Evolutionary conservation across 2,888 invertebrate genomes (phyloP).

Genomic region (Sphaerophoria rueppellii): DNA sequence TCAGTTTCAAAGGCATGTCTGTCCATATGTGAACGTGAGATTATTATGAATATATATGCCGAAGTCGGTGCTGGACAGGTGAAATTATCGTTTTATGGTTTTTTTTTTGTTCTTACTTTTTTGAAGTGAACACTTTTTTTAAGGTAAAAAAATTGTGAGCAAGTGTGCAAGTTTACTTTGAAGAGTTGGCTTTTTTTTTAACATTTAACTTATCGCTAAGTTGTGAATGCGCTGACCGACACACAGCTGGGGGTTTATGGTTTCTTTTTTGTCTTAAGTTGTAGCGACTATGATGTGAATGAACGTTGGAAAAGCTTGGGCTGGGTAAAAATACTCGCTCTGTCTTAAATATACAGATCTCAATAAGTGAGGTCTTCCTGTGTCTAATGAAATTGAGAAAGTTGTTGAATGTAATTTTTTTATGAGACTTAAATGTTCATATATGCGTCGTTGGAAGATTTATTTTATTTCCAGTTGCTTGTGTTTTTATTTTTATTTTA

Average conservation of each 20-base stretch:
- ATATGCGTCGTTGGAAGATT: conserved; percentile 10
- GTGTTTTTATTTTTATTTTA: conserved; percentile 15
- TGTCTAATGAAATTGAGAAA: conserved; percentile 70
- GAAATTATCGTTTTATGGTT: conserved; percentile 69
- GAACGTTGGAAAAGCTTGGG: conserved; percentile 46
- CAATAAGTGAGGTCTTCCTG: conserved; percentile 39
- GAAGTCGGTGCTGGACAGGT: conserved; percentile 42
- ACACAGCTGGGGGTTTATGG: conserved; percentile 63
- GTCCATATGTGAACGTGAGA: conserved; percentile 30
- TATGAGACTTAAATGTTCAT: conserved; percentile 41
- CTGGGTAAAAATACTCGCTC: conserved; percentile 32
- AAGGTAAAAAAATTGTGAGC: conserved; percentile 57
- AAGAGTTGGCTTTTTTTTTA: not conserved
- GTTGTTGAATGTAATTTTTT: conserved; percentile 42
- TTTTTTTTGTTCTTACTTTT: not conserved
- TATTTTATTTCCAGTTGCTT: conserved; percentile 24
- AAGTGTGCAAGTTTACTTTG: conserved; percentile 32
- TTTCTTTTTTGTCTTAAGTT: conserved; percentile 24
- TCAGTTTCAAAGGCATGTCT: not conserved
- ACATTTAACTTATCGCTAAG: conserved; percentile 42
- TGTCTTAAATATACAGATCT: conserved; percentile 55
- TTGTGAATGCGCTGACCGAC: conserved; percentile 44
- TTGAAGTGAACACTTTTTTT: not conserved
- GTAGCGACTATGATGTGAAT: conserved; percentile 44
- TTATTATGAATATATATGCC: conserved; percentile 33